These are phyloP conservation scores for Cabera pusaria DNA, from an alignment of 2,888 invertebrate genomes.

Conservation along the genomic window DNA sequence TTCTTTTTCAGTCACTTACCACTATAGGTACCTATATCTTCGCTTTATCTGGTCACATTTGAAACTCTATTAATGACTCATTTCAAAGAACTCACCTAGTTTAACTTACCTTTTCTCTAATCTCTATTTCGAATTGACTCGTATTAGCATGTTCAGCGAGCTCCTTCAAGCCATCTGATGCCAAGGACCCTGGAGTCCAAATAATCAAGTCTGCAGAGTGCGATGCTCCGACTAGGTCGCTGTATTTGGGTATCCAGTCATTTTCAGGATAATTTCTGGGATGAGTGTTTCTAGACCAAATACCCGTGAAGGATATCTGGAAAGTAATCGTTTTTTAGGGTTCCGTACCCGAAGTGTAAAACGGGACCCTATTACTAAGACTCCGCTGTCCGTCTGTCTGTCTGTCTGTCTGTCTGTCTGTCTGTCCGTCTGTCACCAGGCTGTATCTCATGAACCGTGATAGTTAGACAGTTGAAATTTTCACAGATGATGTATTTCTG, in stretches of 20 bases:
- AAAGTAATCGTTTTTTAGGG: background rate
- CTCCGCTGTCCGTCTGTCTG: no score
- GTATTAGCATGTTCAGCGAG: constrained; percentile 69
- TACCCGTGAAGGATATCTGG: constrained; percentile 64
- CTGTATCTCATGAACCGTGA: no score
- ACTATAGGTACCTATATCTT: no score
- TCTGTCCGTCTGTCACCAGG: no score
- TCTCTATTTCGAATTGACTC: constrained; percentile 62
- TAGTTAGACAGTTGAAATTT: no score
- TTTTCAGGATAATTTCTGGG: constrained; percentile 66
- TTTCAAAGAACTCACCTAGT: no score
- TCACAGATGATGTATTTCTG: no score
- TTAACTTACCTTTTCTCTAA: constrained; percentile 68
- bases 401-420: no score
- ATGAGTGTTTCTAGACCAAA: constrained; percentile 74
- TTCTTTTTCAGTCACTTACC: no score
- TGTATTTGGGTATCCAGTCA: constrained; percentile 67
- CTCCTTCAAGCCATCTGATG: constrained; percentile 58
- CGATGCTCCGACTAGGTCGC: constrained; percentile 69
- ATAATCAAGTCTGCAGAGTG: constrained; percentile 58
- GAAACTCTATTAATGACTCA: no score
- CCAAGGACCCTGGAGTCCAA: constrained; percentile 66
- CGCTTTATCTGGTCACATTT: no score
- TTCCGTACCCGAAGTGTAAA: background rate
- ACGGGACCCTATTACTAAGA: no score